Conservation (phyloP, 2,113 vertebrate genomes). For the Recurvirostra avosetta region DNA sequence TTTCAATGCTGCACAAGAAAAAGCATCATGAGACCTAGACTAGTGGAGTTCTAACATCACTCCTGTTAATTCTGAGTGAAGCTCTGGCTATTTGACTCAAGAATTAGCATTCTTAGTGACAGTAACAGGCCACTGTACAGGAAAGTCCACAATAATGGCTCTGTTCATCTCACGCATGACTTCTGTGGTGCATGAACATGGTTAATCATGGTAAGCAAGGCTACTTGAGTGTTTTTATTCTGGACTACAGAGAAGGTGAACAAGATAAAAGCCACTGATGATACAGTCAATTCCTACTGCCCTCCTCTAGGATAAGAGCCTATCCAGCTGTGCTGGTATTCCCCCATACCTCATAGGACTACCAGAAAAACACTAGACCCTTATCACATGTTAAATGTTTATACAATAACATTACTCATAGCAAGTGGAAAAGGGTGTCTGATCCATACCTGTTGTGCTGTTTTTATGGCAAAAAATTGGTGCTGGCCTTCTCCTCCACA, state of each 20-base stretch:
- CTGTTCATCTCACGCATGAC: neutral
- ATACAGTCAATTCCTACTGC: neutral
- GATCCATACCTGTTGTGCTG: conserved; percentile 86
- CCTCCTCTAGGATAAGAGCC: neutral
- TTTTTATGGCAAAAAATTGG: conserved; percentile 98
- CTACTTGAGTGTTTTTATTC: neutral
- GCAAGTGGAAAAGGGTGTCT: neutral
- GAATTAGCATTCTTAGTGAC: neutral
- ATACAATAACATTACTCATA: neutral
- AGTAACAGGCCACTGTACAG: neutral
- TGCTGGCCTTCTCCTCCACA: conserved; percentile 96
- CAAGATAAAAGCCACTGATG: neutral
- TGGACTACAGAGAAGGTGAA: neutral
- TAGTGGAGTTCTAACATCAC: neutral
- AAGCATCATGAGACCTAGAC: neutral
- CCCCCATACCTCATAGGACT: neutral
- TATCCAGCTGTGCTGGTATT: neutral
- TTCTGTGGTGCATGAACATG: neutral
- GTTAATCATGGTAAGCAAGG: neutral
- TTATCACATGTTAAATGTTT: neutral
- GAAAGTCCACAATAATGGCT: neutral
- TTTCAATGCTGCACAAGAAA: neutral
- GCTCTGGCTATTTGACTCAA: neutral
- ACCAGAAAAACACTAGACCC: neutral
- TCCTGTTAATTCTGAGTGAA: neutral